Percentiles rank a stretch among this genome's conserved stretches.
These are phyloP conservation scores for Hemicrepidius hirtus DNA, from an alignment of 2,888 invertebrate genomes.

Conservation along the genomic window DNA sequence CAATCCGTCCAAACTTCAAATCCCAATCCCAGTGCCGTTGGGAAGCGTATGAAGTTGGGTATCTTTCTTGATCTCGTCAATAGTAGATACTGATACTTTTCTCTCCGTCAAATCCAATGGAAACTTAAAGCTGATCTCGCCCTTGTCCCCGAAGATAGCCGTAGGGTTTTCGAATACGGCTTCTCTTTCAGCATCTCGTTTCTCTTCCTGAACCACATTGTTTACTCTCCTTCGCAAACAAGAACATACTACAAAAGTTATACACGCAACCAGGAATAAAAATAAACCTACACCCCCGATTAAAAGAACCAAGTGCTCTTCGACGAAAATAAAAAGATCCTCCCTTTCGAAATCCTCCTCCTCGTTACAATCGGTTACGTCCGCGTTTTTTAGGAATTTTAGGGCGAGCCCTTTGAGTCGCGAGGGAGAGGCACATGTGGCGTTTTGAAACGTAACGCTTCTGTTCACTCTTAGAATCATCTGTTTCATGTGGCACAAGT, in stretches of 20 bases:
- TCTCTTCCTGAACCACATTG: conserved; percentile 62
- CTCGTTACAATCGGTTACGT: conserved; percentile 72
- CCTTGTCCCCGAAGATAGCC: conserved; percentile 70
- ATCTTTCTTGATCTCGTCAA: conserved; percentile 71
- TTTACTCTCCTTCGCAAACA: conserved; percentile 81
- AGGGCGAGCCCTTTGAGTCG: conserved; percentile 73
- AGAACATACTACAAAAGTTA: conserved; percentile 75
- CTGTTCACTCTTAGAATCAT: conserved; percentile 76
- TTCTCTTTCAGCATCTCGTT: conserved; percentile 56
- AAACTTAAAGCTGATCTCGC: conserved; percentile 77
- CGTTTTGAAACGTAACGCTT: conserved; percentile 74
- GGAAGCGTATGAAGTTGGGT: conserved; percentile 62
- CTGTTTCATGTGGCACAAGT: conserved; percentile 77
- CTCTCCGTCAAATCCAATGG: conserved; percentile 72
- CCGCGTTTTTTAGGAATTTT: conserved; percentile 66
- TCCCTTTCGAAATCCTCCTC: conserved; percentile 73
- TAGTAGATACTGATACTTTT: conserved; percentile 70
- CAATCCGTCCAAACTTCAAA: conserved; percentile 50
- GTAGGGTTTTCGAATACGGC: conserved; percentile 68
- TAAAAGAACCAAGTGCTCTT: conserved; percentile 72
- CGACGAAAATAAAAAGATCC: conserved; percentile 64
- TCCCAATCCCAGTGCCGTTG: conserved; percentile 64
- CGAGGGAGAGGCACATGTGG: conserved; percentile 77
- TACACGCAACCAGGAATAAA: conserved; percentile 73
- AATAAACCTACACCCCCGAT: conserved; percentile 73